Evolutionary conservation across 1,140 invertebrate genomes (phyloP).

Genomic region (Heliconius nattereri): DNA sequence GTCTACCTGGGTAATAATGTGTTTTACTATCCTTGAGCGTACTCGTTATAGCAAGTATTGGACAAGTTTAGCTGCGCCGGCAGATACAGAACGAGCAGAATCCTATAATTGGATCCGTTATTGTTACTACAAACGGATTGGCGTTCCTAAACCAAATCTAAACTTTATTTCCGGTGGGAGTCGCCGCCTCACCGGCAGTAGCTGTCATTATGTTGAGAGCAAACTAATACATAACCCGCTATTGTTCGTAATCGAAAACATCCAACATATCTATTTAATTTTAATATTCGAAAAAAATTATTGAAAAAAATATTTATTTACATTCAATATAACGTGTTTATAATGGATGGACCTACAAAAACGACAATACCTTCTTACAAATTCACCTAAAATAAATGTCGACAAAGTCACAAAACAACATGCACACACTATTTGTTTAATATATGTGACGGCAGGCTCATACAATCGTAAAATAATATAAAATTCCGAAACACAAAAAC

Average conservation of each 20-base stretch:
- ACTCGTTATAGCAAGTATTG: slow-evolving; percentile 32
- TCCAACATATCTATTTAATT: background rate
- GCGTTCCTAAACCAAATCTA: slow-evolving; percentile 74
- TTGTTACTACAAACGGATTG: slow-evolving; percentile 68
- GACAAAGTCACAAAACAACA: background rate
- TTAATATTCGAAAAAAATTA: background rate
- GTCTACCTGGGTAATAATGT: slow-evolving; percentile 13
- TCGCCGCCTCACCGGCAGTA: slow-evolving; percentile 34
- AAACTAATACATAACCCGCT: slow-evolving; percentile 52
- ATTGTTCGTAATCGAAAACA: slow-evolving; percentile 53
- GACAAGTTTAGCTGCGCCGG: slow-evolving; percentile 32
- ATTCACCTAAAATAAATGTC: background rate
- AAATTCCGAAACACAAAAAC: slow-evolving; percentile 36
- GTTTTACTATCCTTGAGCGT: slow-evolving; percentile 6
- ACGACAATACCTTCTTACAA: background rate
- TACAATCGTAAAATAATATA: slow-evolving; percentile 21
- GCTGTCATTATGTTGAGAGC: slow-evolving; percentile 56
- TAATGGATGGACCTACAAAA: background rate
- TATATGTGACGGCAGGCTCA: background rate
- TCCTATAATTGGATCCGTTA: slow-evolving; percentile 69
- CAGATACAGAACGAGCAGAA: slow-evolving; percentile 29
- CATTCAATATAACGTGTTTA: no score
- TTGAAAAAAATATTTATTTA: no score
- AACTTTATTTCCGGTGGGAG: slow-evolving; percentile 72
- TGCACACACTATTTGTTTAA: slow-evolving; percentile 14